Percentiles rank a stretch among this genome's conserved stretches.
Evolutionary conservation across 1,140 invertebrate genomes (phyloP).

Genomic region (Drosophila varians): DNA sequence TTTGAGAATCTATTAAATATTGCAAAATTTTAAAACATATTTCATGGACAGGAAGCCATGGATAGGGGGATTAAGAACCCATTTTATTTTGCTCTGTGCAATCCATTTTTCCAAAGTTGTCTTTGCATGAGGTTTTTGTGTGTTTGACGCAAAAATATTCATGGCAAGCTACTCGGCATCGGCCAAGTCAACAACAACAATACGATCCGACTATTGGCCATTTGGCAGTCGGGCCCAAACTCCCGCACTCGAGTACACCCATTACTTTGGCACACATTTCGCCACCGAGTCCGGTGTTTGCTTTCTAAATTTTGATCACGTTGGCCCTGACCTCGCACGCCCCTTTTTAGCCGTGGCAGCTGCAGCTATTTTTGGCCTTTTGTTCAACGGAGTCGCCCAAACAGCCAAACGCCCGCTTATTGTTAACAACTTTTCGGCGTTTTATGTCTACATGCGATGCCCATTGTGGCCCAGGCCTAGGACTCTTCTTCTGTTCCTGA

Average conservation of each 20-base stretch:
- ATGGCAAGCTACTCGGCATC: slow-evolving; percentile 36
- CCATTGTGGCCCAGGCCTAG: slow-evolving; percentile 16
- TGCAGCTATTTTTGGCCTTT: slow-evolving; percentile 40
- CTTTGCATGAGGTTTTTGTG: slow-evolving; percentile 55
- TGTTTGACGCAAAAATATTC: slow-evolving; percentile 75
- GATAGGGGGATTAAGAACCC: not conserved
- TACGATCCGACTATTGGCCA: slow-evolving; percentile 61
- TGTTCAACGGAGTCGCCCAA: slow-evolving; percentile 9
- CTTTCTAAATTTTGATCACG: slow-evolving; percentile 73
- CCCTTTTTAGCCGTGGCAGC: not conserved
- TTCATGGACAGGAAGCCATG: not conserved
- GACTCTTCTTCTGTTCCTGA: slow-evolving; percentile 28
- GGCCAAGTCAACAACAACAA: slow-evolving; percentile 7
- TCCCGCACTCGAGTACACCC: not conserved
- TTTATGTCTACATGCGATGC: slow-evolving; percentile 31
- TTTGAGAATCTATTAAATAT: no score
- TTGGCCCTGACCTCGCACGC: slow-evolving; percentile 33
- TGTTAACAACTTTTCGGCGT: slow-evolving; percentile 49
- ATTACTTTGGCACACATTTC: slow-evolving; percentile 48
- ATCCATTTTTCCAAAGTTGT: slow-evolving; percentile 10
- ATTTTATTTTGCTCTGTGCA: slow-evolving; percentile 1
- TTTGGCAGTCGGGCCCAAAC: slow-evolving; percentile 40
- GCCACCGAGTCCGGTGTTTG: slow-evolving; percentile 46
- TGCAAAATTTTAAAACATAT: not conserved
- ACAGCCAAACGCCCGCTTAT: slow-evolving; percentile 35